Conservation (phyloP, 2,888 invertebrate species). For the Eilema sororculum region DNA sequence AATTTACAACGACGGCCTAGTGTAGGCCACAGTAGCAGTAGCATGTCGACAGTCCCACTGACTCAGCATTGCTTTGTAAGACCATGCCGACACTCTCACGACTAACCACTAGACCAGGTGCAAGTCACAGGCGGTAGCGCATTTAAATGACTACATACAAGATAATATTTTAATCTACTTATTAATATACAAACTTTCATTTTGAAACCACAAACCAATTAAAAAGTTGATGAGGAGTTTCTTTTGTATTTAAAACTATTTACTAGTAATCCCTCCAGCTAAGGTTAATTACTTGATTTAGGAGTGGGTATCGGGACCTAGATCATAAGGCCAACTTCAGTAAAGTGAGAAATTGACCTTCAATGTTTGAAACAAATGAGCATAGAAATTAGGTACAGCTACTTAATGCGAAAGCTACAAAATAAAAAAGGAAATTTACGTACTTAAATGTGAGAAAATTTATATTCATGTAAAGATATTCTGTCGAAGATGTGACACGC, state of each 20-base stretch:
- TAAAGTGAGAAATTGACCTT: too few relatives aligned
- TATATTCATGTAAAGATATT: background rate
- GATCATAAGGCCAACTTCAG: too few relatives aligned
- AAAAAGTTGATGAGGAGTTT: background rate
- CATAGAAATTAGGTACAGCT: background rate
- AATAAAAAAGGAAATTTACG: background rate
- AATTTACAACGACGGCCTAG: constrained; percentile 20
- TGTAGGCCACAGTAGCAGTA: constrained; percentile 49
- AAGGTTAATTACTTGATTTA: too few relatives aligned
- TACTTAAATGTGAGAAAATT: background rate
- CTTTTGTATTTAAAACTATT: too few relatives aligned
- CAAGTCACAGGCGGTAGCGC: constrained; percentile 35
- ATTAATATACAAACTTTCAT: background rate
- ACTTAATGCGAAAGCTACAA: background rate
- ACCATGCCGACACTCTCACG: constrained; percentile 74
- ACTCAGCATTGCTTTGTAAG: constrained; percentile 73
- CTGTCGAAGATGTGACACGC: too few relatives aligned
- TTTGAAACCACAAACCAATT: background rate
- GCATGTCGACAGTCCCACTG: constrained; percentile 61
- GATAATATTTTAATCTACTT: background rate
- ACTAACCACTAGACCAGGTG: constrained; percentile 22
- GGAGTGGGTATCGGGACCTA: too few relatives aligned
- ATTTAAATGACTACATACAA: too few relatives aligned
- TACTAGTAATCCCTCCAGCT: too few relatives aligned
- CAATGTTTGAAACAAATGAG: too few relatives aligned